Conservation (phyloP, 1,140 invertebrate genomes). For the Trichogramma pretiosum region DNA sequence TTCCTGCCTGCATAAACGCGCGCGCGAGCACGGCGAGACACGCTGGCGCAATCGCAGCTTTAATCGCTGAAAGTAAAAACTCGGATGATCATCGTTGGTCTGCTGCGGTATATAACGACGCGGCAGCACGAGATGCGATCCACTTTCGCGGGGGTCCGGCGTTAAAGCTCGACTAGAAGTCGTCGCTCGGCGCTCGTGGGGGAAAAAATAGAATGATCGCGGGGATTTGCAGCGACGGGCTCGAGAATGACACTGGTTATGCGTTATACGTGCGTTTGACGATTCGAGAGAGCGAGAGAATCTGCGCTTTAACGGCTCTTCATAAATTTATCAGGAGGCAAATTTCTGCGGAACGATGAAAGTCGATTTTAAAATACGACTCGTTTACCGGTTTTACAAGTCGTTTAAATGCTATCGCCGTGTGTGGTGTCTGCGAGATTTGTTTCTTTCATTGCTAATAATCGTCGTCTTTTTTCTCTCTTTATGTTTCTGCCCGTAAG, state of each 20-base stretch:
- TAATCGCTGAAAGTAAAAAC: no score
- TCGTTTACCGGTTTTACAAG: conserved; percentile 1
- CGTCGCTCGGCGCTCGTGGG: not conserved
- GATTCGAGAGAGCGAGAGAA: no score
- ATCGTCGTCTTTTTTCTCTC: conserved; percentile 3
- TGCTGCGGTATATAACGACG: not conserved
- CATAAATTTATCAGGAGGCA: conserved; percentile 8
- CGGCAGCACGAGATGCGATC: not conserved
- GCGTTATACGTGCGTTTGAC: no score
- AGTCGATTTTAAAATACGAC: conserved; percentile 7
- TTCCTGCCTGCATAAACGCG: conserved; percentile 11
- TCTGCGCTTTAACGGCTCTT: not conserved
- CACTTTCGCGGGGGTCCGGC: conserved; percentile 2
- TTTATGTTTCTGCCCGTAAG: not conserved
- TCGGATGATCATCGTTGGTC: not conserved
- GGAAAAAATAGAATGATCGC: conserved; percentile 7
- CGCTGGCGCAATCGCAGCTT: not conserved
- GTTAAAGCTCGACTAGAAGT: not conserved
- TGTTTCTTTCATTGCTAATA: no score
- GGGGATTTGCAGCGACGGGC: no score
- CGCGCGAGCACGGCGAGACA: not conserved
- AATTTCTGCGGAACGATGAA: conserved; percentile 4
- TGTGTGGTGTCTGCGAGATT: no score
- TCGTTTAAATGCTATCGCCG: no score
- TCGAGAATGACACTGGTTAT: conserved; percentile 8